These are phyloP conservation scores for Lepus oiostolus DNA, from an alignment of 2,797 vertebrate genomes.

Conservation along the genomic window DNA sequence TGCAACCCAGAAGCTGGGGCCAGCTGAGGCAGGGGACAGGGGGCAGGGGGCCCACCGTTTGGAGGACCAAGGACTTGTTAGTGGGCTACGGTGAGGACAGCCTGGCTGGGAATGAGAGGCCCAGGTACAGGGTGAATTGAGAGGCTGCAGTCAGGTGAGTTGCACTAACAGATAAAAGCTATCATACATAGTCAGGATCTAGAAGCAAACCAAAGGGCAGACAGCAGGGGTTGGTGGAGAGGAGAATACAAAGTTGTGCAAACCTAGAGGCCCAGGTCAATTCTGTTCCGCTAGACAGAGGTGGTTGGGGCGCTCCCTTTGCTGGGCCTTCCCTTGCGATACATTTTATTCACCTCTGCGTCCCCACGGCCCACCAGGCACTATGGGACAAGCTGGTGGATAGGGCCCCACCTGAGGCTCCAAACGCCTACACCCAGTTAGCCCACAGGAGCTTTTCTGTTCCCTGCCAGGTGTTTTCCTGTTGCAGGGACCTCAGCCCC, in stretches of 20 bases:
- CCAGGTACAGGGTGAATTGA: not conserved
- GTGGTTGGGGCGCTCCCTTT: not conserved
- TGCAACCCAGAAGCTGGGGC: too few relatives aligned
- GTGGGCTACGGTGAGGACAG: not conserved
- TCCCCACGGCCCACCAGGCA: not conserved
- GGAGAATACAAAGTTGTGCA: not conserved
- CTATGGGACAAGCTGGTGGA: not conserved
- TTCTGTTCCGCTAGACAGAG: not conserved
- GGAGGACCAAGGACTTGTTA: not conserved
- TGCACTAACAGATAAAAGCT: not conserved
- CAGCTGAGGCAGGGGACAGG: not conserved
- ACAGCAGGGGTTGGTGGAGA: fast-evolving
- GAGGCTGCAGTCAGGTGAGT: not conserved
- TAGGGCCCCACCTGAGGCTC: not conserved
- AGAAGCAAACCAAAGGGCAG: not conserved
- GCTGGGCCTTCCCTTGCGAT: not conserved
- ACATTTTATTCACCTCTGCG: not conserved
- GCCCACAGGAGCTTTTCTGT: not conserved
- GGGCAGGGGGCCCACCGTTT: not conserved
- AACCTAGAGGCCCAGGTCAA: not conserved
- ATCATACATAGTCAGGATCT: not conserved
- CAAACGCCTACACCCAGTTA: not conserved
- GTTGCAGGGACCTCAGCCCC: too few relatives aligned
- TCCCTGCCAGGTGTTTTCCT: not conserved
- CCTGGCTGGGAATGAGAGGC: not conserved